Evolutionary conservation across 2,113 vertebrate species (phyloP), one percentile per base, ranked within the genome.

Genomic region (Cettia cetti): DNA sequence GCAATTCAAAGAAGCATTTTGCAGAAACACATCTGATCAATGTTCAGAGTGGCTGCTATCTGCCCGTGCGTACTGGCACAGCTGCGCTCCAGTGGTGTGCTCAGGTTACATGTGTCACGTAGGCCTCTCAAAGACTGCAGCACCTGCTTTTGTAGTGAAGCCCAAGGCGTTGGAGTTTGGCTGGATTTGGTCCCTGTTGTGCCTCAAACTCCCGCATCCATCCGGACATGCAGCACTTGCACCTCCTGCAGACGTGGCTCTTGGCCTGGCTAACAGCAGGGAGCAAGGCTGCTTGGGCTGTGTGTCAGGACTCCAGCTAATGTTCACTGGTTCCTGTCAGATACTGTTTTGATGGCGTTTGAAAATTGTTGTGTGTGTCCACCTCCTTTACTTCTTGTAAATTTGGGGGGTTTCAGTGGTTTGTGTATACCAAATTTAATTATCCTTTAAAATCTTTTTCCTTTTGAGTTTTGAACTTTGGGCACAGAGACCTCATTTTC

Each of bases 21-120:
- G 30, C 7, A 17, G 65, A 33, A 72, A 27, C 33, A 40, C 18
- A 27, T 42, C 27, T 54, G 42, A 20, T 74, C 42, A 4, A 1
- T 5, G 10, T 42, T 88, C 27, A 26, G 54, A 40, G 39, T 12
- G n/a, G 33, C 56, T 56, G 61, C 1, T 52, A 3, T 37, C 52
- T 63, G 47, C 39, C 14, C 2, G 1, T 15, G 0, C 0, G 0
- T 42, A 40, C n/a, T 12, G 39, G 30, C 42, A 66, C 26, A 53
- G 57, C 64, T 70, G 23, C 59, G 56, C 77, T 86, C 28, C 3
- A 0, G 21, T 39, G 50, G 2, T 3, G 3, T 56, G 28, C 50
- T 63, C 72, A 35, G 42, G 42, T 87, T 59, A 31, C 0, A 0
- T 13, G 37, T 37, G 39, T 42, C 30, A 9, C 26, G 9, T 30